Conservation (phyloP, 2,113 vertebrate species). For the Trichechus manatus region DNA sequence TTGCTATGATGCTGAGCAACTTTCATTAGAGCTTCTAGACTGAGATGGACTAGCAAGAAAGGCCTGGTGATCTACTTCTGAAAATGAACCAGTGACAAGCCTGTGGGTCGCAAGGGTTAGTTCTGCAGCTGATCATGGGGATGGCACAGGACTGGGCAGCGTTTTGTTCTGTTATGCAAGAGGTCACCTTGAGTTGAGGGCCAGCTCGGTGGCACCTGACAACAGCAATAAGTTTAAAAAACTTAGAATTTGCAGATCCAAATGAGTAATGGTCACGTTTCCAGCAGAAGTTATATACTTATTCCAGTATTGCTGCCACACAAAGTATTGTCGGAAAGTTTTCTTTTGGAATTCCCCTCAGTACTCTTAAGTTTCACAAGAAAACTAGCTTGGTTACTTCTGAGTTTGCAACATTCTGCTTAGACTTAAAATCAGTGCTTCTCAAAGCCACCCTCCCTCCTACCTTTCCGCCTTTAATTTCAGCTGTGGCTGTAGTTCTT, state of each 20-base stretch:
- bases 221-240: too few species aligned
- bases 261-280: neutral
- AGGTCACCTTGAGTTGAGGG: too few species aligned
- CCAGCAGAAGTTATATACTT: neutral
- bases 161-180: too few species aligned
- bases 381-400: neutral
- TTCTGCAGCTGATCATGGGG: too few species aligned
- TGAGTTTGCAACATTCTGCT: too few species aligned
- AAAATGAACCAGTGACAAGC: too few species aligned
- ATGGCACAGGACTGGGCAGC: too few species aligned
- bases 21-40: neutral
- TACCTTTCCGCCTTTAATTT: neutral
- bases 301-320: neutral
- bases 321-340: neutral
- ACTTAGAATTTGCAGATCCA: neutral
- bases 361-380: neutral
- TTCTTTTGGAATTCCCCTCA: neutral
- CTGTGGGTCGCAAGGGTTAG: too few species aligned
- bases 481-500: neutral
- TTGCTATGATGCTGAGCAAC: neutral
- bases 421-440: rapidly evolving
- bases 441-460: neutral
- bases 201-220: neutral
- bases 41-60: too few species aligned
- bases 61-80: too few species aligned